Percentiles rank a stretch among this genome's conserved stretches.
Conservation (phyloP, 2,888 invertebrate species). For the Clunio marinus region DNA sequence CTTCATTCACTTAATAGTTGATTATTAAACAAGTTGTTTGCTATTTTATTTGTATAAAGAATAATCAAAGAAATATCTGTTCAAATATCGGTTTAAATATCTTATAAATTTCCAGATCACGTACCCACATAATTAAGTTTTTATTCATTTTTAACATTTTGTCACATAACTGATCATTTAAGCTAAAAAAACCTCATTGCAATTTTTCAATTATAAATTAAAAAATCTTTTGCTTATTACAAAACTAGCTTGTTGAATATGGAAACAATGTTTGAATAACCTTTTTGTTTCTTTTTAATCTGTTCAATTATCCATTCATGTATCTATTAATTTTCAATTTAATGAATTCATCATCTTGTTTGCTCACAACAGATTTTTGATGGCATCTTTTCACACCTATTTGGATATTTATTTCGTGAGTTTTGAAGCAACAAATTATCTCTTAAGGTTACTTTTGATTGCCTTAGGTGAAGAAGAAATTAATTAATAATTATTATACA, state of each 20-base stretch:
- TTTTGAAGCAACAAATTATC: neutral
- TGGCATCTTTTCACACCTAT: constrained; percentile 1
- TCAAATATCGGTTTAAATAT: no score
- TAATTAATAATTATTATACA: neutral
- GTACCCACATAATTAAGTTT: no score
- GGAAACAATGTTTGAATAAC: neutral
- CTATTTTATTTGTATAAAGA: no score
- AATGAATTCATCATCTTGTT: constrained; percentile 4
- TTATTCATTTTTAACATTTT: no score
- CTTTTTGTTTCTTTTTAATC: neutral
- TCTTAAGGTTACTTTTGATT: neutral
- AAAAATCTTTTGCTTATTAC: neutral
- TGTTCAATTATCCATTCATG: no score
- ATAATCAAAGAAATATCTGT: no score
- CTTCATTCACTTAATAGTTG: no score
- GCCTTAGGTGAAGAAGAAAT: neutral
- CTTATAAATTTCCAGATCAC: no score
- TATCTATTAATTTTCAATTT: no score
- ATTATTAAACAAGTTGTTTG: no score
- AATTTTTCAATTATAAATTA: constrained; percentile 10
- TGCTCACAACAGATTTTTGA: neutral
- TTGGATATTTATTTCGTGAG: neutral
- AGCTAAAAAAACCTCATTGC: neutral
- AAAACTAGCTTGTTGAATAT: neutral
- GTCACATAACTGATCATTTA: no score